phyloP scores from a whole-genome alignment of 2,888 invertebrate species.

The Meandrusa payeni region DNA sequence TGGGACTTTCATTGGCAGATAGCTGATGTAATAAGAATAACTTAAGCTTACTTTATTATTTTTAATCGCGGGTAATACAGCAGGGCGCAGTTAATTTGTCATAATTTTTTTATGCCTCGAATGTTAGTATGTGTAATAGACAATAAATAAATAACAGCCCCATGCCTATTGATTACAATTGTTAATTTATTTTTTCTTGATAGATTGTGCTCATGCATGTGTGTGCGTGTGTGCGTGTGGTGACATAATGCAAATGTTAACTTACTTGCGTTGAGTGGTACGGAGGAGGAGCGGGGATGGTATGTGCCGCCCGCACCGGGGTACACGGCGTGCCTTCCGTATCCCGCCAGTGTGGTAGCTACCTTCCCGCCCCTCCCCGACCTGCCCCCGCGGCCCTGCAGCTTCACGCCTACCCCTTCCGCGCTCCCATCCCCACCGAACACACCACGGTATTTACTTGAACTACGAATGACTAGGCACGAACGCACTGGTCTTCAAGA shows the following conservation, averaged over 20 bases:
- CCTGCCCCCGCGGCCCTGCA: conserved; percentile 7
- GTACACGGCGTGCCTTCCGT: conserved; percentile 67
- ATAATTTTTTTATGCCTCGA: no score
- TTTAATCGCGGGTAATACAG: no score
- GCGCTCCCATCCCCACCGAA: conserved; percentile 10
- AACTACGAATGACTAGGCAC: conserved; percentile 2
- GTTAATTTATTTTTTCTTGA: no score
- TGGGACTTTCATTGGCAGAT: no score
- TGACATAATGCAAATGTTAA: conserved; percentile 29
- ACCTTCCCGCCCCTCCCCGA: conserved; percentile 27
- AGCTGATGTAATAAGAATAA: no score
- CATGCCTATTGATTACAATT: no score
- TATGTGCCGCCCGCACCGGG: conserved; percentile 66
- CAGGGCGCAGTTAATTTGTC: no score
- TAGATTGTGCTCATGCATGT: no score
- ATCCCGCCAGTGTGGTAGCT: conserved; percentile 63
- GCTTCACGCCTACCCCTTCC: conserved; percentile 9
- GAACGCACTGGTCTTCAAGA: conserved; percentile 9
- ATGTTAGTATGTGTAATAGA: no score
- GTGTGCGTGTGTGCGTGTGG: no score
- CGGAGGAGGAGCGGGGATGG: conserved; percentile 69
- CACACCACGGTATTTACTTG: conserved; percentile 5
- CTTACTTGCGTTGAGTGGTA: conserved; percentile 76
- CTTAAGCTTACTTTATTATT: no score
- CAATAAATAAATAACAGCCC: no score